phyloP scores from a whole-genome alignment of 2,113 vertebrate species.

The Stomatorhinus ivindoensis region DNA sequence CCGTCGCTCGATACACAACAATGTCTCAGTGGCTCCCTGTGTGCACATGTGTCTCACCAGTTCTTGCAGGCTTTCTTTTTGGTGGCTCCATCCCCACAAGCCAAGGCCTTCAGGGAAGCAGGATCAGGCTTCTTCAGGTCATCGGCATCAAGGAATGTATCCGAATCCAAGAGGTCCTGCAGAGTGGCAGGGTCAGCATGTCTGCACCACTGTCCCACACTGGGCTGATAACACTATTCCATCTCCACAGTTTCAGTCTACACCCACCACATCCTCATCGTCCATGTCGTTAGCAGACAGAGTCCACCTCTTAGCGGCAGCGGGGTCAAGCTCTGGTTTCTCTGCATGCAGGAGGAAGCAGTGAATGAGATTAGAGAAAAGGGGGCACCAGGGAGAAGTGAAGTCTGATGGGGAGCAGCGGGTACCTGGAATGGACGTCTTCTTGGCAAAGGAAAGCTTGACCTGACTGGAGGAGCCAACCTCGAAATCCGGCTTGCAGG shows the following conservation, averaged over 20 bases:
- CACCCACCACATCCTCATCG: slow-evolving; percentile 78
- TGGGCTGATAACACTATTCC: not conserved
- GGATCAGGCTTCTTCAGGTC: slow-evolving; percentile 88
- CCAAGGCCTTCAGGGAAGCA: slow-evolving; percentile 63
- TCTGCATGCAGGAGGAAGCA: slow-evolving; percentile 42
- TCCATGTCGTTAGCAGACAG: slow-evolving; percentile 84
- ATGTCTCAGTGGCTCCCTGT: not conserved
- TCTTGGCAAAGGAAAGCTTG: slow-evolving; percentile 70
- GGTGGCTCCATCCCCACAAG: slow-evolving; percentile 66
- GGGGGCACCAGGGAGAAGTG: not conserved
- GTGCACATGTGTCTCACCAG: slow-evolving; percentile 63
- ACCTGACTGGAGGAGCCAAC: slow-evolving; percentile 84
- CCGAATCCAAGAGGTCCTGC: slow-evolving; percentile 88
- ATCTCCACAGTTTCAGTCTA: not conserved
- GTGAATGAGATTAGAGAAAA: not conserved
- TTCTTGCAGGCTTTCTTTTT: slow-evolving; percentile 92
- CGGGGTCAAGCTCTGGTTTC: slow-evolving; percentile 76
- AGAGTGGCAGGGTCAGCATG: not conserved
- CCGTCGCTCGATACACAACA: not conserved
- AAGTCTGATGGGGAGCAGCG: slow-evolving; percentile 21
- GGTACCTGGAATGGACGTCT: slow-evolving; percentile 51
- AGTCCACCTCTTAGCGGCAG: slow-evolving; percentile 76
- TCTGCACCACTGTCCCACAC: not conserved
- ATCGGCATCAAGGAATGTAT: slow-evolving; percentile 81
- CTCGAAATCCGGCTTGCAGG: slow-evolving; percentile 83